Conservation (phyloP, 1,140 invertebrate genomes). For the Portunus trituberculatus region DNA sequence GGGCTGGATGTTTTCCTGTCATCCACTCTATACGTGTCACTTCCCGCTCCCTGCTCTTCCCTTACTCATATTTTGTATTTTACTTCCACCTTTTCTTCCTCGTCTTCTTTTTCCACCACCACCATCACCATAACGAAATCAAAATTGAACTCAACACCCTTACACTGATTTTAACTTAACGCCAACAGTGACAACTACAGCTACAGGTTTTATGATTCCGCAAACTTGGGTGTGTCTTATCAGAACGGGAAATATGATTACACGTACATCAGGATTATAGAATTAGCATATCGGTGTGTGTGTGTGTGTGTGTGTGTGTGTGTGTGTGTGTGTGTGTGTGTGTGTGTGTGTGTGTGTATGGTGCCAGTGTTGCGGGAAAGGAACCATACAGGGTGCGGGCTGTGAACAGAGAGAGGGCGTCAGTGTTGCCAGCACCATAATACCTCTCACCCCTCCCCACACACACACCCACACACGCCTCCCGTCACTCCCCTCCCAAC, state of each 20-base stretch:
- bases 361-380: background rate
- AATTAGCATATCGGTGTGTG: background rate
- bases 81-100: background rate
- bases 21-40: background rate
- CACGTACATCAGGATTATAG: background rate
- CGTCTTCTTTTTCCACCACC: background rate
- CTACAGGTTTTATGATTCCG: background rate
- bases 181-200: background rate
- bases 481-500: background rate
- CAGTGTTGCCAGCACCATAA: constrained; percentile 37
- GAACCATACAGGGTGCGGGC: constrained; percentile 42
- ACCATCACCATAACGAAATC: background rate
- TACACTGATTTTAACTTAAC: background rate
- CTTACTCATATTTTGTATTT: background rate
- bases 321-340: background rate
- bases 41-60: background rate
- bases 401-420: constrained; percentile 32
- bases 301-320: background rate
- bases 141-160: no score
- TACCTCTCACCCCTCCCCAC: background rate
- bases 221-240: background rate
- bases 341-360: constrained; percentile 1
- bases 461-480: background rate
- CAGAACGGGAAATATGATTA: background rate
- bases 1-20: background rate